These are phyloP conservation scores for Nematopogon swammerdamellus DNA, from an alignment of 2,888 invertebrate genomes.

Conservation along the genomic window DNA sequence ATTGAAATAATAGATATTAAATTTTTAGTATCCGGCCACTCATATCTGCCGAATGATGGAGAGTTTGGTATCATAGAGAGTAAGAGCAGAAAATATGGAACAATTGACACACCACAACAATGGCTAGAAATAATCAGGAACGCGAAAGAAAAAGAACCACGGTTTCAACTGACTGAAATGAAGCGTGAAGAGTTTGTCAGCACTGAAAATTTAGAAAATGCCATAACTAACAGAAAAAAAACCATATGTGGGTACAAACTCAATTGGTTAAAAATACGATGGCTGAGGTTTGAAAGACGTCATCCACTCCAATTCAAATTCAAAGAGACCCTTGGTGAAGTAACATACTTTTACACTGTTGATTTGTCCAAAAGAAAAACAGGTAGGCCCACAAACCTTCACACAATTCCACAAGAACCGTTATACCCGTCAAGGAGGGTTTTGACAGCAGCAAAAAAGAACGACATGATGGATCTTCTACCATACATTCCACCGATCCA, in stretches of 20 bases:
- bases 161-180: conserved; percentile 10
- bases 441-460: conserved; percentile 9
- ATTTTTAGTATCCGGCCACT: conserved; percentile 11
- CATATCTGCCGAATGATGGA: conserved; percentile 10
- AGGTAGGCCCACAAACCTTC: too few relatives aligned
- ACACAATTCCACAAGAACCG: too few relatives aligned
- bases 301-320: conserved; percentile 8
- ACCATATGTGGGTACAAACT: conserved; percentile 6
- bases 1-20: conserved; percentile 12
- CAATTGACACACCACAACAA: conserved; percentile 6
- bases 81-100: too few relatives aligned
- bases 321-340: conserved; percentile 10
- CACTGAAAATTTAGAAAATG: conserved; percentile 6
- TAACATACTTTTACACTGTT: conserved; percentile 8
- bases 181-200: conserved; percentile 8
- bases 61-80: conserved; percentile 6
- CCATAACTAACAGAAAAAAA: conserved; percentile 11
- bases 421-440: conserved; percentile 1
- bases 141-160: conserved; percentile 9
- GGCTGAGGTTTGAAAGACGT: conserved; percentile 10
- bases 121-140: conserved; percentile 8
- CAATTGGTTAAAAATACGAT: conserved; percentile 12
- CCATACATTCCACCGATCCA: conserved; percentile 11
- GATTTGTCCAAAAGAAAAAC: conserved; percentile 3
- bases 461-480: conserved; percentile 12